phyloP scores from a whole-genome alignment of 2,888 invertebrate species.

The Yponomeuta plumbellus region DNA sequence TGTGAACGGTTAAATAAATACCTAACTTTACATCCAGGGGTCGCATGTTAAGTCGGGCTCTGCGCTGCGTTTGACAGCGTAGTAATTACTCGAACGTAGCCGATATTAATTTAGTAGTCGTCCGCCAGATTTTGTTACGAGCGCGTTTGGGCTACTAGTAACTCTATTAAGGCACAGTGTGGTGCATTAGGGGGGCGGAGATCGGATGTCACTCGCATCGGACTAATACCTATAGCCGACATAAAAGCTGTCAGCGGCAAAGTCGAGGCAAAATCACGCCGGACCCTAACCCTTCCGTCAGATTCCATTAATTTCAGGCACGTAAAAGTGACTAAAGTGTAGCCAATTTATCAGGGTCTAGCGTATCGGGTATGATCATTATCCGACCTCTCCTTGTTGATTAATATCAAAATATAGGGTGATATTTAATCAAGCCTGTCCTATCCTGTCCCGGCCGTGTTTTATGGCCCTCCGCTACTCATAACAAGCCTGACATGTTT shows the following conservation, averaged over 20 bases:
- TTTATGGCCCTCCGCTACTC: neutral
- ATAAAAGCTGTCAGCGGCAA: no score
- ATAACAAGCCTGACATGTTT: neutral
- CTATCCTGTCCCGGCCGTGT: neutral
- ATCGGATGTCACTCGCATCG: neutral
- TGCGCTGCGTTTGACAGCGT: neutral
- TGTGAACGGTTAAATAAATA: conserved; percentile 37
- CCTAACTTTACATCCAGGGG: conserved; percentile 25
- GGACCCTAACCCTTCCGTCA: neutral
- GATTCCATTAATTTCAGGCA: neutral
- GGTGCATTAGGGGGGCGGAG: neutral
- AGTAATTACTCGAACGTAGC: conserved; percentile 1
- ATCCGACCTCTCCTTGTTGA: neutral
- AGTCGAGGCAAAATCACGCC: neutral
- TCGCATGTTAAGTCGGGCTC: neutral
- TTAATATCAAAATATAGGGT: conserved; percentile 5
- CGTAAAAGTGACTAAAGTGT: neutral
- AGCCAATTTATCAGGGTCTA: conserved; percentile 1
- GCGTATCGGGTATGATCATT: neutral
- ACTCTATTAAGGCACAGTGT: neutral
- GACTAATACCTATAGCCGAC: neutral
- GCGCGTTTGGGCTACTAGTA: neutral
- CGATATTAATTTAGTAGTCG: neutral
- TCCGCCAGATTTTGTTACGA: neutral
- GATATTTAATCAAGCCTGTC: neutral